phyloP scores from a whole-genome alignment of 2,797 vertebrate species.

The Choloepus didactylus region DNA sequence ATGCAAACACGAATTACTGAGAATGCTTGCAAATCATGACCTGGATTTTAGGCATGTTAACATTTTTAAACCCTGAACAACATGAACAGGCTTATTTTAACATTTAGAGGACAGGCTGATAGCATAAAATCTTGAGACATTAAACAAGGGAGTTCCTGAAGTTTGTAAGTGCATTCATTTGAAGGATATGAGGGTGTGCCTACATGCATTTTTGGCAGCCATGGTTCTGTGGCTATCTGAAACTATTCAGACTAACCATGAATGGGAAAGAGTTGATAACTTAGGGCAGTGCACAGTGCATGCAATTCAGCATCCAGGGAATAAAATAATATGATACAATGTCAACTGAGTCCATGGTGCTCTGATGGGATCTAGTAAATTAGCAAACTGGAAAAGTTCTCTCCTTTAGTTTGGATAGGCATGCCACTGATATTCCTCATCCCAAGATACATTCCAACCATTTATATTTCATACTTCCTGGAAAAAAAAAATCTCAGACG shows the following conservation, averaged over 20 bases:
- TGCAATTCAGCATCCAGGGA: conserved; percentile 43
- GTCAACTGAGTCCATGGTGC: not conserved
- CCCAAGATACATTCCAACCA: conserved; percentile 68
- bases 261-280: conserved; percentile 74
- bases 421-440: conserved; percentile 70
- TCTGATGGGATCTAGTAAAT: not conserved
- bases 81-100: not conserved
- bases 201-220: conserved; percentile 71
- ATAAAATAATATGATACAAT: conserved; percentile 35
- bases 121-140: conserved; percentile 32
- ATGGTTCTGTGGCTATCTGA: conserved; percentile 59
- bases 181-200: conserved; percentile 71
- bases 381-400: conserved; percentile 70
- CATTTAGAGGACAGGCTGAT: not conserved
- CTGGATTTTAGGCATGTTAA: not conserved
- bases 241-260: conserved; percentile 75
- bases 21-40: not conserved
- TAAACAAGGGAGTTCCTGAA: conserved; percentile 55
- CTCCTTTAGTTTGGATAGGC: conserved; percentile 70
- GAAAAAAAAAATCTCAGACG: conserved; percentile 78
- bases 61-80: not conserved
- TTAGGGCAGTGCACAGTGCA: conserved; percentile 43
- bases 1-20: not conserved
- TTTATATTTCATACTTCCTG: conserved; percentile 79
- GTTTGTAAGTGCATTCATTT: conserved; percentile 64